Evolutionary conservation across 92 coral and sea anemone species (phyloP), one percentile per base, ranked within the genome.

Genomic region (Parazoanthus atlanticus): DNA sequence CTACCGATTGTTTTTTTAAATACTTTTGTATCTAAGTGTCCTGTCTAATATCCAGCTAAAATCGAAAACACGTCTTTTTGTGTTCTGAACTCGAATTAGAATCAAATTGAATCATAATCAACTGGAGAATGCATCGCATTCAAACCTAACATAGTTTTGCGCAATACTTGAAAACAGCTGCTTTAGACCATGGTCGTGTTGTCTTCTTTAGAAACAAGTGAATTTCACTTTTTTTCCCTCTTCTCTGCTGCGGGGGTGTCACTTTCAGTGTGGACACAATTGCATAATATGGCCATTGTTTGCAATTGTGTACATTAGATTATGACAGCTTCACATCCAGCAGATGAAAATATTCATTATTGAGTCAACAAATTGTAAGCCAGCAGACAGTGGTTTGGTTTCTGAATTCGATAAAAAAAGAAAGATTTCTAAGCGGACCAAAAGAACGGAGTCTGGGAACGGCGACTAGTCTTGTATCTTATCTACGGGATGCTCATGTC

Each of bases 261-360:
- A 61, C 69, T 61, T 61, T 11, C 12, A 46, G 12, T 46, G 12
- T 46, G 49, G 12, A 46, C 49, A 46, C 49, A 46, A 36, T 16
- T 56, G 21, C 21, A 56, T 56, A 7, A 8, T 61, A 61, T 21
- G 0, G 69, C 69, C 9, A 61, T 61, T 61, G 69, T 61, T 23
- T 61, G 69, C 16, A 61, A 61, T 6, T 61, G 69, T 61, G 28
- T 61, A 11, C 82, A 36, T 3, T 78, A 21, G 36, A 43, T 32
- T 38, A 56, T 80, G 84, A 80, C 84, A 80, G 84, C 43, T 31
- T 32, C 64, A 30, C 19, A 33, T 30, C 67, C 31, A 36, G 71
- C 84, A 66, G 71, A 80, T 52, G 46, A 76, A 40, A 54, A 28
- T 26, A 25, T 30, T 54, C 71, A 56, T 30, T 80, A 54, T 56